Base-by-base conservation (phyloP, 64 coral and sea anemone species). In the Stichodactyla helianthus region DNA sequence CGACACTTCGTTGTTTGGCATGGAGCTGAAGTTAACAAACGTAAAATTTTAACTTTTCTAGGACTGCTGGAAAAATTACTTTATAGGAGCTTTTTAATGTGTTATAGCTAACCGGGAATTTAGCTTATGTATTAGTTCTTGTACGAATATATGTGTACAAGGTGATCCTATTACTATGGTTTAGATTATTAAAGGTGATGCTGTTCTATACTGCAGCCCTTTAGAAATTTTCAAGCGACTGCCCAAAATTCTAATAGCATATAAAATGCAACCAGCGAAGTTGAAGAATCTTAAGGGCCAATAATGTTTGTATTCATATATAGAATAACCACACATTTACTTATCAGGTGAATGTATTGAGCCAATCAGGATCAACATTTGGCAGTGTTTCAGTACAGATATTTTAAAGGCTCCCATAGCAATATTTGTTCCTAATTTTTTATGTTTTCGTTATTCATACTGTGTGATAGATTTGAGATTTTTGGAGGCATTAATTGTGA, bases 371-470 rank as follows among this genome's bases (percentile, higher is more conserved):
- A 19, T 52, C 15, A 53, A 81, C 51, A 54, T 81, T 81, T 54
- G 54, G 6, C 50, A 14, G 17, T 5, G 27, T 79, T 79, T 7
- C 9, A 74, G 68, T 23, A 26, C 17, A 17, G 4, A 70, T 22
- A 31, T 31, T 74, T 74, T 7, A 11, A 31, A 74, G 12, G 68
- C 68, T 74, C 27, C 27, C 25, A 6, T 28, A 31, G 68, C 6
- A 74, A 26, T 74, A 79, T 83, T 78, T 81, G 77, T 89, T 82
- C 54, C 17, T 82, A 57, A 18, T 16, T 10, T 50, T 54, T 82
- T 15, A 77, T 52, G 51, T 16, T 82, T 52, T 18, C 3, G 19
- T 53, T 82, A 82, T 35, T 82, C 79, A 23, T 23, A 11, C 7
- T 18, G 52, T 20, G 14, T 54, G 8, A 10, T 82, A 54, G 15